phyloP scores from a whole-genome alignment of 2,888 invertebrate genomes.

The Hydrotaea cyrtoneurina region DNA sequence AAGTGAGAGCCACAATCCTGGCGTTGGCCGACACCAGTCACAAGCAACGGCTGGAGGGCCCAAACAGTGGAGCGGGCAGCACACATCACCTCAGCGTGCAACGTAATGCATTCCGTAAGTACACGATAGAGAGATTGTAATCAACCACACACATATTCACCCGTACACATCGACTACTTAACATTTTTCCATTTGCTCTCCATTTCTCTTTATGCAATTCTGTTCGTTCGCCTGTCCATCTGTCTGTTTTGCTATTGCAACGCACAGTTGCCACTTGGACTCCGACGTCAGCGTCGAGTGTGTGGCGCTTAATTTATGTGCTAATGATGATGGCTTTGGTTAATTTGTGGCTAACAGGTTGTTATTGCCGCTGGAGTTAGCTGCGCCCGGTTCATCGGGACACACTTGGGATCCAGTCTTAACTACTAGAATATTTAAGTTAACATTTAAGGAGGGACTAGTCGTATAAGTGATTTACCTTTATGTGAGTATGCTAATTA shows the following conservation, averaged over 20 bases:
- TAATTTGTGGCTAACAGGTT: slow-evolving; percentile 56
- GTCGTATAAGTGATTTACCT: slow-evolving; percentile 56
- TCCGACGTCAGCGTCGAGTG: slow-evolving; percentile 38
- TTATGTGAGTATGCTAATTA: slow-evolving; percentile 33
- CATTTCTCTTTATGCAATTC: not conserved
- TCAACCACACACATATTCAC: not conserved
- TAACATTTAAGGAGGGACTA: slow-evolving; percentile 63
- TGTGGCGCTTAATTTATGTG: slow-evolving; percentile 55
- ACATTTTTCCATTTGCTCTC: slow-evolving; percentile 8
- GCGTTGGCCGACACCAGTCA: slow-evolving; percentile 78
- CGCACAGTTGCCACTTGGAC: slow-evolving; percentile 17
- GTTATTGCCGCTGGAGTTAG: slow-evolving; percentile 52
- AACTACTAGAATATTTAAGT: slow-evolving; percentile 60
- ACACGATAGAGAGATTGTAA: not conserved
- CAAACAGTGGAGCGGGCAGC: slow-evolving; percentile 65
- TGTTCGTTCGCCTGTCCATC: not conserved
- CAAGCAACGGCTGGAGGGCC: slow-evolving; percentile 79
- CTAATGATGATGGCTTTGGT: slow-evolving; percentile 54
- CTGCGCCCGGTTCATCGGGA: slow-evolving; percentile 19
- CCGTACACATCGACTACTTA: not conserved
- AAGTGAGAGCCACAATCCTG: slow-evolving; percentile 76
- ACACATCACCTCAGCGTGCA: slow-evolving; percentile 6
- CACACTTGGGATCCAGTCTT: slow-evolving; percentile 43
- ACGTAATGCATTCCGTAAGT: slow-evolving; percentile 50
- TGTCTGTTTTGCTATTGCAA: not conserved